These are phyloP conservation scores for Salpingus planirostris DNA, from an alignment of 2,888 invertebrate species.

Conservation along the genomic window DNA sequence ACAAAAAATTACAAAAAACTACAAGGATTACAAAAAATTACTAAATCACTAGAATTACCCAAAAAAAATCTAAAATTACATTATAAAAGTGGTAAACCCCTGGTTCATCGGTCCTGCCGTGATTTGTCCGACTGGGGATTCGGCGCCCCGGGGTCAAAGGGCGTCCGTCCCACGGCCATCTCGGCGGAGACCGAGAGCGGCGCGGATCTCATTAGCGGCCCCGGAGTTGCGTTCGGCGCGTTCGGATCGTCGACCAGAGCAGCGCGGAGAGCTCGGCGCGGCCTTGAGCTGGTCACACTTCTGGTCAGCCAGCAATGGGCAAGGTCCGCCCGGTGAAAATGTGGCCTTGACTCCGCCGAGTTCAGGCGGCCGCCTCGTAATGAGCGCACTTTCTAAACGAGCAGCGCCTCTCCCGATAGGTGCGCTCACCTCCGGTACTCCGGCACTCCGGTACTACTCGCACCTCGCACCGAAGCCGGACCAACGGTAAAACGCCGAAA, in stretches of 20 bases:
- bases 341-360: constrained; percentile 37
- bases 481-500: too few species aligned
- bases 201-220: constrained; percentile 23
- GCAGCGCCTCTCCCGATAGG: constrained; percentile 9
- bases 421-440: too few species aligned
- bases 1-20: too few species aligned
- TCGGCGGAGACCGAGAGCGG: constrained; percentile 2
- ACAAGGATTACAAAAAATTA: too few species aligned
- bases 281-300: constrained; percentile 41
- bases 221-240: too few species aligned
- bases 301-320: constrained; percentile 37
- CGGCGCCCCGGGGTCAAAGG: constrained; percentile 6
- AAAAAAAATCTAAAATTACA: too few species aligned
- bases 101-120: neutral
- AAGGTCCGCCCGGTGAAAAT: constrained; percentile 41
- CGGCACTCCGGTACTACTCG: too few species aligned
- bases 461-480: too few species aligned
- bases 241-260: constrained; percentile 21
- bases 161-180: constrained; percentile 1
- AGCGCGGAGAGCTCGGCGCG: constrained; percentile 25
- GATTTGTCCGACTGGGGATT: too few species aligned
- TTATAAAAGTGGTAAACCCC: too few species aligned
- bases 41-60: too few species aligned
- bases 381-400: constrained; percentile 34
- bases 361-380: constrained; percentile 30